Conservation (phyloP, 37 sponge, comb jelly and placozoan genomes). For the Petrosia ficiformis region DNA sequence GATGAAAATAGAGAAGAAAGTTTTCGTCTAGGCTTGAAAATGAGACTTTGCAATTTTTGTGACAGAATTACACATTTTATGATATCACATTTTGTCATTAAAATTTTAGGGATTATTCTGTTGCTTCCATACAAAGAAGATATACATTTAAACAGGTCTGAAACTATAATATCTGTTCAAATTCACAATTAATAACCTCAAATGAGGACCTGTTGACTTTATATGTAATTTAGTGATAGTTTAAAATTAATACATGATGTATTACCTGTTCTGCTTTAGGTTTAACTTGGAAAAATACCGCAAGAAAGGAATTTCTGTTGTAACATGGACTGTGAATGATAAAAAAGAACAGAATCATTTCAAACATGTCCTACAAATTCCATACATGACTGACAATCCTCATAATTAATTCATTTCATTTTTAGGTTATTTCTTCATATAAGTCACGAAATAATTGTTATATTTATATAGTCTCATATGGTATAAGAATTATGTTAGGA, state of each 20-base stretch:
- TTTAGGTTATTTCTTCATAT: no score
- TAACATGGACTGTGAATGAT: constrained; percentile 1
- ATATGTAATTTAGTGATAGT: no score
- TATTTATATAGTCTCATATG: no score
- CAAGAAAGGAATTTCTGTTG: neutral
- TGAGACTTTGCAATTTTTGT: neutral
- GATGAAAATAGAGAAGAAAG: neutral
- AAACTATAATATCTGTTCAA: neutral
- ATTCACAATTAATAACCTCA: no score
- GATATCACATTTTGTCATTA: neutral
- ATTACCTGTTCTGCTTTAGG: no score
- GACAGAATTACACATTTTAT: neutral
- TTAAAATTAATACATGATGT: no score
- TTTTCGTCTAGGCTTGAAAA: neutral
- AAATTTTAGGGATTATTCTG: neutral
- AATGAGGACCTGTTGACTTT: no score
- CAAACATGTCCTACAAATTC: neutral
- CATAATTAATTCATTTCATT: no score
- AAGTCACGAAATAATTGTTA: no score
- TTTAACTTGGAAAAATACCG: no score
- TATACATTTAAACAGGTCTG: constrained; percentile 1
- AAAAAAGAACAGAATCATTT: neutral
- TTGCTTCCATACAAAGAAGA: constrained; percentile 22
- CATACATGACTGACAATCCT: neutral
- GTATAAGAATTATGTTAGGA: no score